These are phyloP conservation scores for Odontomyia ornata DNA, from an alignment of 2,888 invertebrate genomes.

Conservation along the genomic window DNA sequence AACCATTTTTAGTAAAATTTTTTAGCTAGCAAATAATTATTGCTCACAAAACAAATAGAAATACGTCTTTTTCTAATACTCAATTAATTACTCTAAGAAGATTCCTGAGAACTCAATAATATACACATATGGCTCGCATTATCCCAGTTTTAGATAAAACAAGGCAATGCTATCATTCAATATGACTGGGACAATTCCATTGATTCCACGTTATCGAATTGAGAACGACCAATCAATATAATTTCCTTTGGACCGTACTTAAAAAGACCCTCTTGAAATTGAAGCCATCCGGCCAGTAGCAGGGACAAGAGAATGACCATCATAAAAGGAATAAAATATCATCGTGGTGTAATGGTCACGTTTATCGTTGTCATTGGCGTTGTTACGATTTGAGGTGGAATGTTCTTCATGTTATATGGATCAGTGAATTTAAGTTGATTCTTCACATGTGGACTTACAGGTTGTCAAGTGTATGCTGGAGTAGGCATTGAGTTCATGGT, in stretches of 20 bases:
- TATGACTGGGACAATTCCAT: background rate
- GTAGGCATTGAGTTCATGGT: too few species aligned
- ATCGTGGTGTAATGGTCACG: constrained; percentile 44
- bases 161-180: too few species aligned
- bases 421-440: background rate
- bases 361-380: constrained; percentile 31
- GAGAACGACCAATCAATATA: constrained; percentile 48
- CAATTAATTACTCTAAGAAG: too few species aligned
- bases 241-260: constrained; percentile 50
- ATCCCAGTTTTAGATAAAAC: too few species aligned
- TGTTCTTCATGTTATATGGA: constrained; percentile 20
- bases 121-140: too few species aligned
- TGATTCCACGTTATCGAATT: background rate
- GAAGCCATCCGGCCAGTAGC: constrained; percentile 34
- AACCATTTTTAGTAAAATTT: too few species aligned
- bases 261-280: constrained; percentile 47
- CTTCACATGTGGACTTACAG: background rate
- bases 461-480: too few species aligned
- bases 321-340: constrained; percentile 42
- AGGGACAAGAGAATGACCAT: constrained; percentile 30
- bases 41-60: too few species aligned
- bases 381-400: background rate
- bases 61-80: too few species aligned
- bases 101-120: too few species aligned
- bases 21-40: too few species aligned